phyloP scores from a whole-genome alignment of 2,113 vertebrate species.

The Vulpes lagopus region DNA sequence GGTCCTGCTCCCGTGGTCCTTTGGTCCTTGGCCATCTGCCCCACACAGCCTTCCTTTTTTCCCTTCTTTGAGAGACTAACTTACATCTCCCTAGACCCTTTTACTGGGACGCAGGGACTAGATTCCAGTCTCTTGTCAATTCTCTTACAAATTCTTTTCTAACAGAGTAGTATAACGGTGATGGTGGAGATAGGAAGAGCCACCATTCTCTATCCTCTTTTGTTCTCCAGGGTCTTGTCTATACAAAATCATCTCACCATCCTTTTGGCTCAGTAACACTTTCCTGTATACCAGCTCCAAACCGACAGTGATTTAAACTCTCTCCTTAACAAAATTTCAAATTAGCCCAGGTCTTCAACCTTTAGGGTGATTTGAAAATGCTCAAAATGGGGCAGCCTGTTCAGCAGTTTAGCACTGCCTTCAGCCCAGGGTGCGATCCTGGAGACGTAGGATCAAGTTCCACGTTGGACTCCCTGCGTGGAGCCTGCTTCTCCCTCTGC shows the following conservation, averaged over 20 bases:
- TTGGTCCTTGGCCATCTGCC: background rate
- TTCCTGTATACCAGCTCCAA: background rate
- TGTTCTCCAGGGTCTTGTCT: background rate
- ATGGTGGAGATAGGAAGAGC: background rate
- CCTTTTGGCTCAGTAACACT: background rate
- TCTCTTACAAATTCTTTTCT: background rate
- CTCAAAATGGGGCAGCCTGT: too few relatives aligned
- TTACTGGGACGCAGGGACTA: background rate
- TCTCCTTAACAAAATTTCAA: background rate
- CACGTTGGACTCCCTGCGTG: too few relatives aligned
- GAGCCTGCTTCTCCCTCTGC: too few relatives aligned
- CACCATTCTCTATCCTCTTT: background rate
- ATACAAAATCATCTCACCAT: background rate
- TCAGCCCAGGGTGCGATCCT: too few relatives aligned
- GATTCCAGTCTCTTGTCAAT: background rate
- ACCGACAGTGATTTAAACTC: background rate
- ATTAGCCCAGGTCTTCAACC: background rate
- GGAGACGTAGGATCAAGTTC: too few relatives aligned
- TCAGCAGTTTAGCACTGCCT: too few relatives aligned
- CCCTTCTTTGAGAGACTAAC: background rate
- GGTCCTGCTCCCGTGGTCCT: background rate
- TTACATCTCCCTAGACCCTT: background rate
- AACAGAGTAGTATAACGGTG: background rate
- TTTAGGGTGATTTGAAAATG: background rate
- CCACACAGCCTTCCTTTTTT: background rate